phyloP scores from a whole-genome alignment of 2,113 vertebrate genomes.

The Barbus barbus region DNA sequence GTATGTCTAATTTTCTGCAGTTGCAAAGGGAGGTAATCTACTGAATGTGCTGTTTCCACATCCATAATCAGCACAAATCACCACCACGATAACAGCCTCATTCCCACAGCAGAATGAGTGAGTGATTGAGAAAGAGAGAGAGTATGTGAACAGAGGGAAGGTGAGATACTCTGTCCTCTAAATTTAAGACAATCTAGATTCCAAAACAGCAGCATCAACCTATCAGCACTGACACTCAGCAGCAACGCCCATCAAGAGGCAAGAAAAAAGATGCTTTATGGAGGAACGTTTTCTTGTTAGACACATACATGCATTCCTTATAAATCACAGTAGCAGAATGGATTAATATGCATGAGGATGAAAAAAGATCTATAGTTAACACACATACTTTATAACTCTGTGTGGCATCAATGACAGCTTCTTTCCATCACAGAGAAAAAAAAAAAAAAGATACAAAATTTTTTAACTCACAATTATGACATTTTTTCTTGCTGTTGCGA shows the following conservation, averaged over 20 bases:
- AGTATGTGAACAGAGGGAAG: background rate
- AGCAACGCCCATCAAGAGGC: background rate
- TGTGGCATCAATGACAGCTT: background rate
- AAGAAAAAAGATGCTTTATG: background rate
- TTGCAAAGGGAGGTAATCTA: constrained; percentile 44
- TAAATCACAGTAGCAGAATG: background rate
- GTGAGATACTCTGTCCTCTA: background rate
- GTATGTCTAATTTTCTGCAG: constrained; percentile 60
- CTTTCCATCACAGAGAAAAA: too few relatives aligned
- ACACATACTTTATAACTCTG: background rate
- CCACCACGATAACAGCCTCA: constrained; percentile 4
- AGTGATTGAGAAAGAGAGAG: background rate
- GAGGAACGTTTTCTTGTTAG: background rate
- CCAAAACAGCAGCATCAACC: background rate
- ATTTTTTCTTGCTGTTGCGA: too few relatives aligned
- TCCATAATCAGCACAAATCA: constrained; percentile 64
- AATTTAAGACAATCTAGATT: background rate
- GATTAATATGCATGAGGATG: background rate
- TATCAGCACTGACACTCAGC: background rate
- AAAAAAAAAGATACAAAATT: too few relatives aligned
- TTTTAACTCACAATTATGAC: too few relatives aligned
- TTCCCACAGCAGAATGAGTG: background rate
- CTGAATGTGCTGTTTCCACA: constrained; percentile 57
- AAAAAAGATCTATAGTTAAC: background rate
- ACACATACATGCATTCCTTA: background rate